A percentile compares a stretch with the other conserved stretches of the same genome.
Conservation (phyloP, 2,113 vertebrate genomes). For the Dascyllus trimaculatus region DNA sequence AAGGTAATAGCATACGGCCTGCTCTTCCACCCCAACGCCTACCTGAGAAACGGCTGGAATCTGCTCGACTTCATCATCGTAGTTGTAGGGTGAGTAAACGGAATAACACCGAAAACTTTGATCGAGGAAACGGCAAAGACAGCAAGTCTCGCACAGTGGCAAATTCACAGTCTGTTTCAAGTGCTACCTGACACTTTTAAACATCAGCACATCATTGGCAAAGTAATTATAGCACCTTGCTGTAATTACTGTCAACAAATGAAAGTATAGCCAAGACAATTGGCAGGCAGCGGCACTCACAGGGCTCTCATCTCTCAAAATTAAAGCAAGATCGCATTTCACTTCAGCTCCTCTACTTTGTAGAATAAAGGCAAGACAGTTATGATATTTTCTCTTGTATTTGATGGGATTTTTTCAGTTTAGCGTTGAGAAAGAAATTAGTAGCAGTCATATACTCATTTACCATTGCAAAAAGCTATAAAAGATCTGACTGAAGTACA, state of each 20-base stretch:
- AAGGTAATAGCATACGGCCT: constrained; percentile 99
- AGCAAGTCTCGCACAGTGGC: background rate
- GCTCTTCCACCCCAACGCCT: constrained; percentile 99
- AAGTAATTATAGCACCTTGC: constrained; percentile 29
- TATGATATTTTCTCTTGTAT: background rate
- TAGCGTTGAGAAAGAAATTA: too few species aligned
- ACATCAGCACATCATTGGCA: constrained; percentile 27
- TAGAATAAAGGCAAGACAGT: background rate
- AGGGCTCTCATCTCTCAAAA: constrained; percentile 10
- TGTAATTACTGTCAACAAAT: constrained; percentile 56
- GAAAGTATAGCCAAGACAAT: constrained; percentile 47
- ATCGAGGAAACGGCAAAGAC: background rate
- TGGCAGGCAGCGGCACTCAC: constrained; percentile 27
- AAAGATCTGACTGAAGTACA: background rate
- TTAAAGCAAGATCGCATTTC: background rate
- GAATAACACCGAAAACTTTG: background rate
- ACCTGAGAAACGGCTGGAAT: constrained; percentile 99
- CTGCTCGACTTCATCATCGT: constrained; percentile 99
- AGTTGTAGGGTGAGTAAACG: constrained; percentile 95
- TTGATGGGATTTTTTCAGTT: background rate
- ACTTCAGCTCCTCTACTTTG: background rate
- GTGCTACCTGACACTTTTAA: constrained; percentile 17
- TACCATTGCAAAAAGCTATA: background rate
- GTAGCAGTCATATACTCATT: background rate
- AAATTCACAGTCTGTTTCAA: background rate